phyloP scores from a whole-genome alignment of 2,797 vertebrate genomes.

The Tinamus major region DNA sequence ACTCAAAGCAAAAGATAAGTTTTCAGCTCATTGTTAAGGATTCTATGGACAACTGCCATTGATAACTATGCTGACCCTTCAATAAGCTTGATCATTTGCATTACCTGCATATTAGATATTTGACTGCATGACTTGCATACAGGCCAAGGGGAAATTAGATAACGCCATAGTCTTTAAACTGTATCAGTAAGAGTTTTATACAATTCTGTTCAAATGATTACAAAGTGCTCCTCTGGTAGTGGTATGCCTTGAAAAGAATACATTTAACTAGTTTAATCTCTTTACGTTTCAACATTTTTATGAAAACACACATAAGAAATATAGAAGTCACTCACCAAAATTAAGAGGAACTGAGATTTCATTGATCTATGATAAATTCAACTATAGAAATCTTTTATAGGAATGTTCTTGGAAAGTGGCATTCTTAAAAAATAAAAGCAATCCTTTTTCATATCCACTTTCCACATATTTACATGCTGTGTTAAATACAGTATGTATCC shows the following conservation, averaged over 20 bases:
- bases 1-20: slow-evolving; percentile 31
- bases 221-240: background rate
- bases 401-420: background rate
- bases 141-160: background rate
- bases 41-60: background rate
- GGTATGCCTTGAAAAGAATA: background rate
- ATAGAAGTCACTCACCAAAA: background rate
- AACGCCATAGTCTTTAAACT: background rate
- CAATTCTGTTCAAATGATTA: background rate
- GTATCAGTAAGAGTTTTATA: background rate
- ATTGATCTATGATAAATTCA: background rate
- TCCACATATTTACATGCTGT: background rate
- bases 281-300: background rate
- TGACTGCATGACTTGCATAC: background rate
- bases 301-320: background rate
- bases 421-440: background rate
- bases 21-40: background rate
- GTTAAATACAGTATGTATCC: background rate
- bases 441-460: background rate
- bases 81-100: background rate
- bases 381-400: background rate
- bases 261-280: background rate
- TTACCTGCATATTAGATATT: background rate
- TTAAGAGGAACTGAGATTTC: background rate
- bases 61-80: background rate